These are phyloP conservation scores for Amphipyra tragopoginis DNA, from an alignment of 2,888 invertebrate species.

Conservation along the genomic window DNA sequence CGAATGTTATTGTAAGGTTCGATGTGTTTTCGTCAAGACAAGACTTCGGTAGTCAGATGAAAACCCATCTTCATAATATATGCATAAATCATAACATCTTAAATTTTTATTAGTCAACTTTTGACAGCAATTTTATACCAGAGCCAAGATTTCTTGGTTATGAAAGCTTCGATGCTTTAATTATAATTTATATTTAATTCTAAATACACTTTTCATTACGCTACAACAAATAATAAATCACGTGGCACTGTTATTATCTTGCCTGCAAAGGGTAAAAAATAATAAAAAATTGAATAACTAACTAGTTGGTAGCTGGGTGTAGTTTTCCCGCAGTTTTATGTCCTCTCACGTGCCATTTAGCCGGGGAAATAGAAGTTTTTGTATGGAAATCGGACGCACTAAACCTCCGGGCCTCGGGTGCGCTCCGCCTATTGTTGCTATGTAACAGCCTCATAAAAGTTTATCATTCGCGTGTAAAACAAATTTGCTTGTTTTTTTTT, in stretches of 20 bases:
- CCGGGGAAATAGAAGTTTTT: slow-evolving; percentile 89
- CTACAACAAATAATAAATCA: slow-evolving; percentile 18
- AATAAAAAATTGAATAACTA: slow-evolving; percentile 67
- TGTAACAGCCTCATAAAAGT: slow-evolving; percentile 85
- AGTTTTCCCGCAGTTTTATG: slow-evolving; percentile 88
- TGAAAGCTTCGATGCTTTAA: no score
- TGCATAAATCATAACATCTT: no score
- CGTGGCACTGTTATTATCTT: slow-evolving; percentile 50
- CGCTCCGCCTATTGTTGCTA: slow-evolving; percentile 84
- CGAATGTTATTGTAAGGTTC: slow-evolving; percentile 49
- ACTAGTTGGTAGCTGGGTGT: slow-evolving; percentile 69
- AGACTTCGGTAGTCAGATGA: not conserved
- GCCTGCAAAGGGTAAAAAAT: slow-evolving; percentile 69
- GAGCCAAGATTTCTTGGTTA: no score
- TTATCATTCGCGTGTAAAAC: slow-evolving; percentile 82
- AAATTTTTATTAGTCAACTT: no score
- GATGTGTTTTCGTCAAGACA: slow-evolving; percentile 41
- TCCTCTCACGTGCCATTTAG: slow-evolving; percentile 89
- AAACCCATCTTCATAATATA: no score
- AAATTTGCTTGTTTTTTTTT: slow-evolving; percentile 68
- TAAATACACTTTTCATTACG: no score
- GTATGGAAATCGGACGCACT: slow-evolving; percentile 89
- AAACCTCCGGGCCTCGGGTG: slow-evolving; percentile 79
- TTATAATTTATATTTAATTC: no score
- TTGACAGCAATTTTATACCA: no score